phyloP scores from a whole-genome alignment of 2,888 invertebrate genomes.

The Lepidochitona cinerea region DNA sequence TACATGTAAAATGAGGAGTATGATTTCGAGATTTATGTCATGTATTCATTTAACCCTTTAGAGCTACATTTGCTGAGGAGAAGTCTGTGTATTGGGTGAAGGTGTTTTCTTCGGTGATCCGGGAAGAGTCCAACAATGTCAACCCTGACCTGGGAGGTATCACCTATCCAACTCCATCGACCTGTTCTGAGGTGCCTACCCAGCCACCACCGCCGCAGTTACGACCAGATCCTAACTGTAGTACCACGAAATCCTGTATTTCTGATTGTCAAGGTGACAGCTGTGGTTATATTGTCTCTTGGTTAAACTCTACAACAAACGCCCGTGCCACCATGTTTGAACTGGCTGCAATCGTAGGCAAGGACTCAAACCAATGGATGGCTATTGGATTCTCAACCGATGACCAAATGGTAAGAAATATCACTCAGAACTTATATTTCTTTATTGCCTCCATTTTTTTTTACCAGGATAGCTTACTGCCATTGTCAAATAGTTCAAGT shows the following conservation, averaged over 20 bases:
- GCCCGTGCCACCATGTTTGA: constrained; percentile 42
- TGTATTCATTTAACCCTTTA: constrained; percentile 20
- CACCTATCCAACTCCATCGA: neutral
- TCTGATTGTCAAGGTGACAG: constrained; percentile 49
- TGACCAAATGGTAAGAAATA: constrained; percentile 55
- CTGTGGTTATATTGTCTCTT: constrained; percentile 59
- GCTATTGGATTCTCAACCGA: constrained; percentile 67
- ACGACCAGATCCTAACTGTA: constrained; percentile 46
- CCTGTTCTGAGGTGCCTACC: constrained; percentile 24
- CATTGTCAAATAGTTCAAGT: no score
- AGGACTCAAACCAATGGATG: constrained; percentile 44
- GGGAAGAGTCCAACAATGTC: constrained; percentile 28
- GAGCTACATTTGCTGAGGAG: constrained; percentile 49
- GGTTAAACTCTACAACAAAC: constrained; percentile 40
- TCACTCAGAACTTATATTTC: no score
- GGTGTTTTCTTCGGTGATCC: constrained; percentile 52
- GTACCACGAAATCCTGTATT: constrained; percentile 61
- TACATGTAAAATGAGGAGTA: no score
- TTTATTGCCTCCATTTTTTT: neutral
- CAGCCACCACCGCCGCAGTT: constrained; percentile 17
- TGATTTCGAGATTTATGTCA: neutral
- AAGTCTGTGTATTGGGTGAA: constrained; percentile 49
- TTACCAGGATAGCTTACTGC: neutral
- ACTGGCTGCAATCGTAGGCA: constrained; percentile 37
- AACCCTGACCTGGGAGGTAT: neutral